Base-by-base conservation (phyloP, 2,797 vertebrate genomes). In the Iguana delicatissima region DNA sequence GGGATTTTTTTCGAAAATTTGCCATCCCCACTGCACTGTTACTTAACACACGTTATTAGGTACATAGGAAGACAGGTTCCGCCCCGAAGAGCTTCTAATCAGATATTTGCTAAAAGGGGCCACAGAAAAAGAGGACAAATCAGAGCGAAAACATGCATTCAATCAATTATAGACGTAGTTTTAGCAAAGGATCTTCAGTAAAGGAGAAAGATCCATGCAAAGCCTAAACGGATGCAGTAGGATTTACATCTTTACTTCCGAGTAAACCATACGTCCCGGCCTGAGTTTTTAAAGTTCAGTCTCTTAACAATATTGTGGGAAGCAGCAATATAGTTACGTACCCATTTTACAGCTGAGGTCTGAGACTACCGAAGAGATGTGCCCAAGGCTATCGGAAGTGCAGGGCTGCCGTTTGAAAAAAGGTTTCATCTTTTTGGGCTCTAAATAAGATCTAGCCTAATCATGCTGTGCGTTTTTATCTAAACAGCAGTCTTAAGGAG, bases 231-330 rank as follows among this genome's bases (percentile, higher is more conserved):
- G 29, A 85, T 26, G 32, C 46, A 22, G 32, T 55, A 9, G 32
- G 46, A 38, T 73, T 73, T 85, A 85, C 50, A 22, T 52, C 84
- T 73, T 73, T 85, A 85, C 50, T n/a, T 52, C 84, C 24, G 32
- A 85, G 32, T 10, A 22, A 24, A 9, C 18, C 35, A 14, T 50
- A 69, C 6, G 18, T 85, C 8, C 67, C 6, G 55, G 6, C n/a
- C 4, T 18, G 50, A 2, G 22, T 55, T 50, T 55, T 0, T 5
- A 85, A 35, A 85, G 9, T 38, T 22, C 62, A 85, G 14, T 32
- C 12, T 52, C 69, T 73, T 72, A 67, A 73, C 55, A 73, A 72
- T 46, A 72, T 72, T 67, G 13, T 50, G 38, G 18, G 64, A 32
- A 50, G 62, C 9, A 50, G 46, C 32, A 10, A 35, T 4, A 26